Base-by-base conservation (phyloP, 2,888 invertebrate genomes). In the Drosophila austrosaltans region DNA sequence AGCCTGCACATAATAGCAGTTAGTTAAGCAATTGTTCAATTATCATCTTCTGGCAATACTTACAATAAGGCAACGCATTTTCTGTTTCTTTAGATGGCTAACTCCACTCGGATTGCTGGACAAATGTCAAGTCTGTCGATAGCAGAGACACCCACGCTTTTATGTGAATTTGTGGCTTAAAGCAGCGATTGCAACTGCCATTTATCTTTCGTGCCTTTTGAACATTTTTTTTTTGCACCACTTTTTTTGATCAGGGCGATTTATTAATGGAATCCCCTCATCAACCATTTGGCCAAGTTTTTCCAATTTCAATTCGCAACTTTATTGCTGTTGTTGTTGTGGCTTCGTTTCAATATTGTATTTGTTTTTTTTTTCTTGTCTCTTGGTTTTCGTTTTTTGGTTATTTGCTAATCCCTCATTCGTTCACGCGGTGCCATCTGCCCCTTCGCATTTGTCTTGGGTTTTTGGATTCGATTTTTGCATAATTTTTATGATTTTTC, bases 61-160 rank as follows among this genome's bases (percentile, higher is more conserved):
- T 44, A 88, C 88, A 64, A 87, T 79, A 36, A 90, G 77, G 74
- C 81, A 59, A 53, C 85, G 91, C 89, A 89, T 90, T 58, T 77
- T 81, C 66, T 25, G 20, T 30, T 40, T 16, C 7, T 64, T 30
- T 62, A 42, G 68, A 64, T 74, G 71, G 82, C 69, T 79, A 79
- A 75, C 71, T 76, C 70, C 71, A 71, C 59, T 69, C 67, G 64
- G 68, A 44, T 76, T 53, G 75, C 60, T 63, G 85, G 61, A 44
- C 73, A 56, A 48, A 75, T 61, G 53, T 64, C 25, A 68, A 89
- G 73, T 87, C 70, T 89, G 74, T 56, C 63, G 64, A 59, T 66
- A 25, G 53, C 66, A 54, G 30, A 30, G 67, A 69, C 82, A 53
- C 78, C 83, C 72, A 82, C 88, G 80, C 65, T 76, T 78, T 77